These are phyloP conservation scores for Avahi laniger DNA, from an alignment of 2,797 vertebrate species.

Conservation along the genomic window DNA sequence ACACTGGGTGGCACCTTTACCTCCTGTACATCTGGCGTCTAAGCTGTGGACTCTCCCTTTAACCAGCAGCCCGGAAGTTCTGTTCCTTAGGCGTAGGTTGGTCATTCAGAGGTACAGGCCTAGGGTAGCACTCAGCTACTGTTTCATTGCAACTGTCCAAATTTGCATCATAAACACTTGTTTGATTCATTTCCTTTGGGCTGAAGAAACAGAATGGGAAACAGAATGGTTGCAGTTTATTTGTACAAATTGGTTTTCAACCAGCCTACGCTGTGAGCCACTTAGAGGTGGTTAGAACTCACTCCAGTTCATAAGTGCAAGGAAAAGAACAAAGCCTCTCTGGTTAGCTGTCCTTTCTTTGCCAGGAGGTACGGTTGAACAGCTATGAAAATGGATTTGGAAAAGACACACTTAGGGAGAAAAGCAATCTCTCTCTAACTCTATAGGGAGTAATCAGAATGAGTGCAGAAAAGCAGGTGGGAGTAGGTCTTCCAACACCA, in stretches of 20 bases:
- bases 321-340: background rate
- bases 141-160: background rate
- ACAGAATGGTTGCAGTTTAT: background rate
- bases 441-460: background rate
- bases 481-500: background rate
- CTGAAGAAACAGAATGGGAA: background rate
- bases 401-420: background rate
- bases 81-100: fast-evolving
- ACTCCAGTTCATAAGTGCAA: background rate
- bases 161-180: background rate
- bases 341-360: background rate
- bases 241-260: background rate
- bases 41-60: background rate
- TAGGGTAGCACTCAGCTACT: background rate
- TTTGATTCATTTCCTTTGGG: background rate
- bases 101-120: background rate
- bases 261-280: background rate
- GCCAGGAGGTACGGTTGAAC: background rate
- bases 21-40: background rate
- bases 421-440: background rate
- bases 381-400: background rate
- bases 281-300: background rate
- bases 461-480: fast-evolving
- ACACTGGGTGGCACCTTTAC: background rate
- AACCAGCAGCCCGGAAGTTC: background rate